Base-by-base conservation (phyloP, 2,888 invertebrate genomes). In the Hydrotaea diabolus region DNA sequence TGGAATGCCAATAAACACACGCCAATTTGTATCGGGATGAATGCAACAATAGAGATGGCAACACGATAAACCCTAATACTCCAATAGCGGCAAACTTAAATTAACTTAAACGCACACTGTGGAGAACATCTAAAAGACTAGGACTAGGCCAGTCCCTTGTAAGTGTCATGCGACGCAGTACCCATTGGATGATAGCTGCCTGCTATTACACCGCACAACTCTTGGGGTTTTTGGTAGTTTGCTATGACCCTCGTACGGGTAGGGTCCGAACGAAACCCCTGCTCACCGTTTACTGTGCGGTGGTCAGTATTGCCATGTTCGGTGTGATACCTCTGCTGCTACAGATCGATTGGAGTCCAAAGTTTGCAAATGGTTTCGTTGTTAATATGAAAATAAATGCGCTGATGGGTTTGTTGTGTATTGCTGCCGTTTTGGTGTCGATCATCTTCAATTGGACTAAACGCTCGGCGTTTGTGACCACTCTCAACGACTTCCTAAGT, bases 371-470 rank as follows among this genome's bases (percentile, higher is more conserved):
- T 64, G 71, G 57, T 0, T 49, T n/a, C 0, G 53, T 74, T 7
- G 43, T 80, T 7, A 73, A 80, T 31, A 17, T 23, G 23, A 55
- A 76, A 72, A 76, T 83, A 9, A 66, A 26, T 13, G 72, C 74
- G 4, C n/a, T 80, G 2, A 46, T 80, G 19, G 43, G 26, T 7
- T n/a, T 80, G 9, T 17, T 84, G 26, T 46, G 49, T 11, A 72
- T 76, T 36, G 13, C 21, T 2, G 53, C 55, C 5, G 26, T 75
- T 0, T 17, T 81, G 3, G 26, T 77, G 0, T 55, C 77, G 15
- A 7, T 80, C 0, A 0, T 77, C 7, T 39, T 74, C 5, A 83
- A 80, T 36, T 83, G 80, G 83, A 31, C 13, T 8, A 80, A 80
- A 26, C 83, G 80, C 53, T 19, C 31, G 0, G 43, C 49, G 2